Evolutionary conservation across 2,113 vertebrate species (phyloP), one percentile per base, ranked within the genome.

Genomic region (Halcyon senegalensis): DNA sequence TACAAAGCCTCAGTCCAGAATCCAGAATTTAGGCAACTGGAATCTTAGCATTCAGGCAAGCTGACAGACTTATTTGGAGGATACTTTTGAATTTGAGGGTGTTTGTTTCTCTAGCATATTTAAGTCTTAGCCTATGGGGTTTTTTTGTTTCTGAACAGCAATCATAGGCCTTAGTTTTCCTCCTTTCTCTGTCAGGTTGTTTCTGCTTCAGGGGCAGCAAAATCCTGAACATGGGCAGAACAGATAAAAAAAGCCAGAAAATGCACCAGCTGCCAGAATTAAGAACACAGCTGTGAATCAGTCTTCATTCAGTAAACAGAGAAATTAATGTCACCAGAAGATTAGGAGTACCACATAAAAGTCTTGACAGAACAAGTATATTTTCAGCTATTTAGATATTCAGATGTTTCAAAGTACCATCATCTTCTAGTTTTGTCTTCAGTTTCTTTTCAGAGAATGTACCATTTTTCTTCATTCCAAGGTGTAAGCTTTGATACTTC

Each of bases 281-380:
- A 88, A 83, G 88, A 90, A 80, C 75, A 88, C 87, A 95, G 88
- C 87, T 95, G 90, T 93, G 87, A 91, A 94, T 87, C 70, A 89
- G 60, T 67, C 56, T 84, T 59, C 84, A 83, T 82, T 85, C 78
- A 94, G 48, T 6, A 90, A 69, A 59, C 0, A 74, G 20, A 60
- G 68, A 74, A 95, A 82, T 87, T 53, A 73, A 18, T 72, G 44
- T 73, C 53, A 87, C 78, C 60, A 77, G 64, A 68, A 93, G 62
- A 91, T 82, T 74, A 87, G 46, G 53, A 94, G 41, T 67, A 67
- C 7, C 50, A 72, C n/a, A 67, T 19, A 82, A 53, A 94, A 87
- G 20, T 77, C 62, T 67, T 85, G 30, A 83, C 35, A 84, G 68
- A 75, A 74, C 39, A 83, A 87, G 79, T 9, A 16, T 82, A 72